Percentiles rank a stretch among this genome's conserved stretches.
These are phyloP conservation scores for Heterohyrax brucei DNA, from an alignment of 2,797 vertebrate genomes.

Conservation along the genomic window DNA sequence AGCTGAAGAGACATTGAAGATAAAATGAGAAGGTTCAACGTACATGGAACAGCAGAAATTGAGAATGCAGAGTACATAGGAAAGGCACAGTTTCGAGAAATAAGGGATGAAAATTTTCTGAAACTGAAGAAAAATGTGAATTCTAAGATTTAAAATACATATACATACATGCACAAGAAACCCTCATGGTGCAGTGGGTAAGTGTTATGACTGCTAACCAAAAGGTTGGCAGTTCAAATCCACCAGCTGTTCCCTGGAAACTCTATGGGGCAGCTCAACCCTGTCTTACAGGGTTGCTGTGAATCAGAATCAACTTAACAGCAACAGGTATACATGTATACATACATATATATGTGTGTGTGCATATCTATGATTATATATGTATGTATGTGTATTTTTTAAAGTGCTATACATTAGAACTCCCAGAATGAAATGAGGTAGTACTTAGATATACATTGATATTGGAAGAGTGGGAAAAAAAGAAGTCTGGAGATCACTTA, in stretches of 20 bases:
- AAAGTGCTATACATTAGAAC: not conserved
- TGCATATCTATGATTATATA: too few relatives aligned
- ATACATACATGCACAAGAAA: too few relatives aligned
- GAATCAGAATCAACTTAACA: too few relatives aligned
- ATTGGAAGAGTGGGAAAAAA: not conserved
- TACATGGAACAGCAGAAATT: not conserved
- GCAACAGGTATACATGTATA: too few relatives aligned
- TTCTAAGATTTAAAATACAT: not conserved
- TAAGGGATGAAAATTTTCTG: not conserved
- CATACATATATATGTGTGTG: too few relatives aligned
- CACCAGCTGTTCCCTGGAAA: too few relatives aligned
- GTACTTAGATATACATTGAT: not conserved
- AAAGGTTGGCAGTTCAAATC: too few relatives aligned
- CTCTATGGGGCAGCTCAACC: too few relatives aligned
- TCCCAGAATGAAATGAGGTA: not conserved
- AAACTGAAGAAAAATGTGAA: not conserved
- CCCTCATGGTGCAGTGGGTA: too few relatives aligned
- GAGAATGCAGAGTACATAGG: not conserved
- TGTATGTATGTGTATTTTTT: not conserved
- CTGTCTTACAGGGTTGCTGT: too few relatives aligned
- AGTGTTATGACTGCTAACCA: too few relatives aligned
- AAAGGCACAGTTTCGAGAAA: slow-evolving; percentile 13
- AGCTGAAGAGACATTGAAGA: not conserved
- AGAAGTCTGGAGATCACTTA: not conserved
- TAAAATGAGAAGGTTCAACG: not conserved